Evolutionary conservation across 2,113 vertebrate genomes (phyloP).

Genomic region (Ramphastos sulfuratus): DNA sequence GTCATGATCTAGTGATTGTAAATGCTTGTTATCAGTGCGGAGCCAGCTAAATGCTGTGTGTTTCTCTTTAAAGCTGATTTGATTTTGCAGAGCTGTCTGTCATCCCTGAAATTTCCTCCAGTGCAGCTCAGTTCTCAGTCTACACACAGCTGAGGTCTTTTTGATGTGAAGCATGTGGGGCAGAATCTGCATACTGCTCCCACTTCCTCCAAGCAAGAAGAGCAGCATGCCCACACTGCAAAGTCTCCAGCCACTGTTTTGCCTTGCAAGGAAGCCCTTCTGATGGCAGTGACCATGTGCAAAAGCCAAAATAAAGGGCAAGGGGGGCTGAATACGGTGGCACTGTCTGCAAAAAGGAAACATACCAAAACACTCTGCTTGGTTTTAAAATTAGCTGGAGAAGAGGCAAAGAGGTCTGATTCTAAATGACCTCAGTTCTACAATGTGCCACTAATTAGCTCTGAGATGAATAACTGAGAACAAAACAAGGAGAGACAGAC

Average conservation of each 20-base stretch:
- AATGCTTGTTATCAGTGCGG: slow-evolving; percentile 44
- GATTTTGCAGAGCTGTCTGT: slow-evolving; percentile 39
- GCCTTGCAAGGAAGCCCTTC: not conserved
- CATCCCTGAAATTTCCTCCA: not conserved
- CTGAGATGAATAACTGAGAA: slow-evolving; percentile 1
- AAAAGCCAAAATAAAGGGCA: not conserved
- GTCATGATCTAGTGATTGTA: slow-evolving; percentile 34
- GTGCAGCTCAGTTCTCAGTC: not conserved
- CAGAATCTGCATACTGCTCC: not conserved
- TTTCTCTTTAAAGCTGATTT: slow-evolving; percentile 40
- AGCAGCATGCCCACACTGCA: not conserved
- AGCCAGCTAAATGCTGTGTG: slow-evolving; percentile 21
- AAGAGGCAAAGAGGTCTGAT: not conserved
- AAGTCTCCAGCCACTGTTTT: not conserved
- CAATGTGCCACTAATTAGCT: slow-evolving; percentile 29
- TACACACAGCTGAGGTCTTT: not conserved
- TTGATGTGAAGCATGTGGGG: not conserved
- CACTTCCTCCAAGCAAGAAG: not conserved
- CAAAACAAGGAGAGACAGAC: slow-evolving; percentile 17
- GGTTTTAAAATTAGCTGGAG: slow-evolving; percentile 36
- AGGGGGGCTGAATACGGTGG: not conserved
- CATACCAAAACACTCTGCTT: not conserved
- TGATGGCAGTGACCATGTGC: not conserved
- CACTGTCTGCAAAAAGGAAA: not conserved
- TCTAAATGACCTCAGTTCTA: slow-evolving; percentile 11